phyloP scores from a whole-genome alignment of 1,140 invertebrate genomes.

The Apis mellifera region Amel_HAv3.1 CM009945.2:8316001-8316500 shows the following conservation, averaged over 20 bases:
- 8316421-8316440: not conserved
- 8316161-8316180: slow-evolving; percentile 96
- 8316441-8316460: not conserved
- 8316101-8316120: slow-evolving; percentile 93
- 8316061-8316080: slow-evolving; percentile 99
- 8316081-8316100: slow-evolving; percentile 97
- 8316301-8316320: slow-evolving; percentile 23
- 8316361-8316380: slow-evolving; percentile 13
- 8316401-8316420: slow-evolving; percentile 12
- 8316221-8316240: too few relatives aligned
- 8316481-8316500: not conserved
- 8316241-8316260: too few relatives aligned
- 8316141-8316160: slow-evolving; percentile 98
- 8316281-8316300: too few relatives aligned
- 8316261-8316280: too few relatives aligned
- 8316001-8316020: slow-evolving; percentile 16
- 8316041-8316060: slow-evolving; percentile 88
- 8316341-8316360: slow-evolving; percentile 37
- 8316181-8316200: slow-evolving; percentile 94
- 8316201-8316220: not conserved
- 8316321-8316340: slow-evolving; percentile 16
- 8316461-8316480: not conserved
- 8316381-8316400: slow-evolving; percentile 24
- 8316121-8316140: slow-evolving; percentile 96
- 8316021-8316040: slow-evolving; percentile 73